phyloP scores from a whole-genome alignment of 2,113 vertebrate species.

The Poeciliopsis prolifica region DNA sequence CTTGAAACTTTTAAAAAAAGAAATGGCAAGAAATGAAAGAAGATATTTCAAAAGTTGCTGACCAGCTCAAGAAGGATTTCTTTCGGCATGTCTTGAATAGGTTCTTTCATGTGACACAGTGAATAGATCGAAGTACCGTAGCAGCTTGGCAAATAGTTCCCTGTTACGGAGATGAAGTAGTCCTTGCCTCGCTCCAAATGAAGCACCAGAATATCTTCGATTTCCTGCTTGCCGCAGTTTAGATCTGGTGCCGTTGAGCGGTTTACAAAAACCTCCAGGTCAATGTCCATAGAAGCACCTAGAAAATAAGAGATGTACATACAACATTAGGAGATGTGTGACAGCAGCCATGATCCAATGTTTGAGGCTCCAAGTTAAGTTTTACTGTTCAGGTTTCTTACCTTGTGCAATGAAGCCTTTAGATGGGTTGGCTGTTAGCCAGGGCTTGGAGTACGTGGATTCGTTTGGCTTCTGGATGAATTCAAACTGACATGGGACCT shows the following conservation, averaged over 20 bases:
- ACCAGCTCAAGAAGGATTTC: constrained; percentile 85
- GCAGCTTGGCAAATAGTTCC: constrained; percentile 94
- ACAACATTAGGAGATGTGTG: neutral
- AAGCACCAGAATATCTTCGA: constrained; percentile 96
- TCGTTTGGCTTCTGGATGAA: constrained; percentile 95
- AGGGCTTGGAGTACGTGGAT: constrained; percentile 88
- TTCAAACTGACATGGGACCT: constrained; percentile 94
- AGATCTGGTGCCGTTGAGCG: constrained; percentile 88
- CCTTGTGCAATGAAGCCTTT: constrained; percentile 93
- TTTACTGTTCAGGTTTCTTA: constrained; percentile 56
- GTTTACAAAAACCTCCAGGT: constrained; percentile 94
- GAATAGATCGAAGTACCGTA: constrained; percentile 88
- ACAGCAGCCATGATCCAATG: neutral
- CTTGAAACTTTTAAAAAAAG: neutral
- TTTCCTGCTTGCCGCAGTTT: constrained; percentile 86
- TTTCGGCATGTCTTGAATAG: constrained; percentile 87
- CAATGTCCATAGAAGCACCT: constrained; percentile 86
- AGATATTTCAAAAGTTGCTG: constrained; percentile 61
- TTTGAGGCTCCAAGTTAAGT: neutral
- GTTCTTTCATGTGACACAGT: constrained; percentile 87
- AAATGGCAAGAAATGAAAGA: neutral
- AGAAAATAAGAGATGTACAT: constrained; percentile 30
- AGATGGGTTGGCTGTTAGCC: constrained; percentile 89
- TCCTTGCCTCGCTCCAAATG: constrained; percentile 93
- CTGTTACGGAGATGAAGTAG: constrained; percentile 91